Evolutionary conservation across 1,140 invertebrate species (phyloP).

Genomic region (Drosophila parabipectinata): DNA sequence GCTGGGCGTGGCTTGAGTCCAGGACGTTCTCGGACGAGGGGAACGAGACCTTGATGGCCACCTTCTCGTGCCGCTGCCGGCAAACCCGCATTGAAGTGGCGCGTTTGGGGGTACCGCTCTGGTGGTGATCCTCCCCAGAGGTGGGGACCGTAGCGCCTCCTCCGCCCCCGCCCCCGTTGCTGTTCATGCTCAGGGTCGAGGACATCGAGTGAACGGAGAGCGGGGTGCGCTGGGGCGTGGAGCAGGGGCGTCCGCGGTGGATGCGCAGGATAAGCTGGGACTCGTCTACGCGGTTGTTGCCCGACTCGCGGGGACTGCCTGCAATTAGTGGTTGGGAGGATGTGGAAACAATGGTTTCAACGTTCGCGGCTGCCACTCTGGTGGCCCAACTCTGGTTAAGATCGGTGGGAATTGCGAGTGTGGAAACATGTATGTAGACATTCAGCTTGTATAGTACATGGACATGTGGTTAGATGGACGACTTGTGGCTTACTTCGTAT

Average conservation of each 20-base stretch:
- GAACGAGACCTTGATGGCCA: constrained; percentile 93
- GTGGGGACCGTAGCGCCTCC: not conserved
- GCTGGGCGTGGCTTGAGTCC: constrained; percentile 83
- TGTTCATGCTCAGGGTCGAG: constrained; percentile 78
- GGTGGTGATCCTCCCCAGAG: constrained; percentile 47
- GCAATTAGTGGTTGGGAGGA: constrained; percentile 64
- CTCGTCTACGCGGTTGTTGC: constrained; percentile 90
- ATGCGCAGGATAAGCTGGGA: constrained; percentile 95
- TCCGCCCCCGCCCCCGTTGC: constrained; percentile 60
- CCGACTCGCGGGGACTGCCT: constrained; percentile 78
- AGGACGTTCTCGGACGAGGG: constrained; percentile 90
- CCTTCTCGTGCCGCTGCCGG: constrained; percentile 88
- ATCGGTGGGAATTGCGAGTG: constrained; percentile 24
- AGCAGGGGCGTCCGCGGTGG: constrained; percentile 88
- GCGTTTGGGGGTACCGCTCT: constrained; percentile 54
- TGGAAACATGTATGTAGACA: constrained; percentile 48
- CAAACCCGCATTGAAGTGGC: constrained; percentile 85
- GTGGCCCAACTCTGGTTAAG: not conserved
- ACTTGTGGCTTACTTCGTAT: constrained; percentile 21
- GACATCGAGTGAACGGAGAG: constrained; percentile 82
- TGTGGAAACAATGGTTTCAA: constrained; percentile 30
- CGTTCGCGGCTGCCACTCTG: constrained; percentile 23
- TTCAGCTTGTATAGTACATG: constrained; percentile 68
- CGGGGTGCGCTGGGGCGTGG: constrained; percentile 72
- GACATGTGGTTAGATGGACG: constrained; percentile 51